Base-by-base conservation (phyloP, 2,797 vertebrate species). In the Parauchenoglanis punctatus region DNA sequence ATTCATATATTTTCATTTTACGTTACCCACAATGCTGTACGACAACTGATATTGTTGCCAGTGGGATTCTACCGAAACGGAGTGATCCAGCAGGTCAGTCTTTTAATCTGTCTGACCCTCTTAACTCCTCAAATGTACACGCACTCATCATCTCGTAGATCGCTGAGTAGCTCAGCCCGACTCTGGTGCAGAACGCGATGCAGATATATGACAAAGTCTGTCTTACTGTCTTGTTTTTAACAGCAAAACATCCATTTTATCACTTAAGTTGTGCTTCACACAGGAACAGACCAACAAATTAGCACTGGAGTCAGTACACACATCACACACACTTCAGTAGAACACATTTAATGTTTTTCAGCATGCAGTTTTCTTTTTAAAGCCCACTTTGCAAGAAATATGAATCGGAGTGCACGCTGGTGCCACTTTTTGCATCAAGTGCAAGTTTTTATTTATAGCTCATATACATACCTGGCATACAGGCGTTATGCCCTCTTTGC, bases 401-500 rank as follows among this genome's bases (percentile, higher is more conserved):
- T 40, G 8, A 10, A 18, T 35, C 35, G 2, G 70, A 10, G 18
- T 73, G 44, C 72, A 25, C 23, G 72, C 44, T 25, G 44, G 28
- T 28, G 15, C 28, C 6, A 3, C 7, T 70, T 40, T 20, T 40
- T 10, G 17, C 68, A 44, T 11, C 35, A 40, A 40, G 40, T 40
- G 35, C 40, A 40, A 40, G 40, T 40, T 84, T 35, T 56, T 40
- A 44, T 8, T n/a, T 44, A 11, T 4, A 72, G 20, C 13, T 31
- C 40, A 15, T 46, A 10, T 13, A 31, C 11, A 46, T 25, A 0
- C 25, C 13, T 76, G n/a, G 31, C 44, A 52, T 35, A 23, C 52
- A 61, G 58, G 20, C 84, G 81, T 65, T 67, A 8, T 76, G 72
- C 49, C 58, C 8, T 83, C 80, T 77, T 25, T 25, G 28, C 68